These are phyloP conservation scores for Trachelus iudaicus DNA, from an alignment of 2,888 invertebrate genomes.

Conservation along the genomic window DNA sequence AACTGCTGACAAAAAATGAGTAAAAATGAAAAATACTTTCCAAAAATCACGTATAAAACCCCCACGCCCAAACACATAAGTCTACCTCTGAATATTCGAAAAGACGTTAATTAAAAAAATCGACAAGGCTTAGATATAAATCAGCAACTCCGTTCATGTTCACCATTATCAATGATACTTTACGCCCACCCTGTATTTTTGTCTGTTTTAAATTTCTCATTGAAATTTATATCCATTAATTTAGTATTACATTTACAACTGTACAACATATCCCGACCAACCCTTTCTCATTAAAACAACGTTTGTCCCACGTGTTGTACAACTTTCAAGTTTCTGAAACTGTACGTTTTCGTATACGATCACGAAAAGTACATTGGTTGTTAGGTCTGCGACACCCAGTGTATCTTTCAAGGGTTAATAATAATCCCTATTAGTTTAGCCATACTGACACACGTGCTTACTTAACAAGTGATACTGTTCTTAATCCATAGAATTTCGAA, in stretches of 20 bases:
- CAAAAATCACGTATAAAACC: neutral
- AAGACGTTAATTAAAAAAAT: constrained; percentile 27
- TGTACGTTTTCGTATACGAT: too few species aligned
- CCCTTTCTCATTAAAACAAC: neutral
- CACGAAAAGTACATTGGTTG: too few species aligned
- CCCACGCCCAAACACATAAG: too few species aligned
- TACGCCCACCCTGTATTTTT: neutral
- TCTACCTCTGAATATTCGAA: neutral
- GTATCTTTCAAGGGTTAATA: neutral
- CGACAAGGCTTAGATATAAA: constrained; percentile 7
- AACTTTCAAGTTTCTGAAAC: neutral
- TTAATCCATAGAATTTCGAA: neutral
- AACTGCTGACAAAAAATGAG: neutral
- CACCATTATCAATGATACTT: neutral
- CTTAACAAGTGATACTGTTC: too few species aligned
- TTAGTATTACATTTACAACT: neutral
- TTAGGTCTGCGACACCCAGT: too few species aligned
- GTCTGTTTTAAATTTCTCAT: neutral
- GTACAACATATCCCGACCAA: neutral
- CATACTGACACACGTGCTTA: neutral
- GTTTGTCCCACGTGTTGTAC: neutral
- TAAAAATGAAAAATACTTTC: neutral
- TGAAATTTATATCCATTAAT: neutral
- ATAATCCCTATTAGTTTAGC: neutral
- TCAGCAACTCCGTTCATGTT: neutral